Percentiles rank a stretch among this genome's conserved stretches.
These are phyloP conservation scores for Aptenodytes patagonicus DNA, from an alignment of 2,113 vertebrate species.

Conservation along the genomic window DNA sequence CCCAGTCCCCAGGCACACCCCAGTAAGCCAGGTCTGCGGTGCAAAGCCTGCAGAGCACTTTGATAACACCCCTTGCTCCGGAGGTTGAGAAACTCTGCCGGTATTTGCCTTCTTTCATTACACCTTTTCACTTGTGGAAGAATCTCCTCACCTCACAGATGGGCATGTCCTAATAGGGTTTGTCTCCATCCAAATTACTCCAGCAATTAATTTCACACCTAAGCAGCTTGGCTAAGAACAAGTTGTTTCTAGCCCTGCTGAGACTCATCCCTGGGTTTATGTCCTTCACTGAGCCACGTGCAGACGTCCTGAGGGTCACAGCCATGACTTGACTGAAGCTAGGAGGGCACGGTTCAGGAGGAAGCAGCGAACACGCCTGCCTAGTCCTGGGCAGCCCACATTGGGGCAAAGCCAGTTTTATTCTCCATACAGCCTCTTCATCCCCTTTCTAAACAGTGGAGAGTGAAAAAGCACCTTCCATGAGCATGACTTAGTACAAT, in stretches of 20 bases:
- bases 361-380: background rate
- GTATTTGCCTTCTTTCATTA: background rate
- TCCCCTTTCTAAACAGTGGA: background rate
- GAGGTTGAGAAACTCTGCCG: background rate
- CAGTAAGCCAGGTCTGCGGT: background rate
- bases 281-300: background rate
- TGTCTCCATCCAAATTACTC: background rate
- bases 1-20: no score
- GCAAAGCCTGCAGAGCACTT: background rate
- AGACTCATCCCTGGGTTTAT: background rate
- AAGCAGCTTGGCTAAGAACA: background rate
- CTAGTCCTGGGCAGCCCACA: background rate
- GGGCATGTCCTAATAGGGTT: background rate
- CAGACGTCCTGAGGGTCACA: background rate
- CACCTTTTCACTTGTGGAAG: background rate
- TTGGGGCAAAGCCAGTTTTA: background rate
- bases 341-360: background rate
- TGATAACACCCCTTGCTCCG: fast-evolving
- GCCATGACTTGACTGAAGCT: background rate
- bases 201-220: background rate
- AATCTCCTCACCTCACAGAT: background rate
- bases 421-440: background rate
- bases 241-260: background rate
- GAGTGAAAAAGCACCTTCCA: background rate
- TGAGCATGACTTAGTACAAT: background rate